Evolutionary conservation across 2,888 invertebrate genomes (phyloP).

Genomic region (Lithophane leautieri): DNA sequence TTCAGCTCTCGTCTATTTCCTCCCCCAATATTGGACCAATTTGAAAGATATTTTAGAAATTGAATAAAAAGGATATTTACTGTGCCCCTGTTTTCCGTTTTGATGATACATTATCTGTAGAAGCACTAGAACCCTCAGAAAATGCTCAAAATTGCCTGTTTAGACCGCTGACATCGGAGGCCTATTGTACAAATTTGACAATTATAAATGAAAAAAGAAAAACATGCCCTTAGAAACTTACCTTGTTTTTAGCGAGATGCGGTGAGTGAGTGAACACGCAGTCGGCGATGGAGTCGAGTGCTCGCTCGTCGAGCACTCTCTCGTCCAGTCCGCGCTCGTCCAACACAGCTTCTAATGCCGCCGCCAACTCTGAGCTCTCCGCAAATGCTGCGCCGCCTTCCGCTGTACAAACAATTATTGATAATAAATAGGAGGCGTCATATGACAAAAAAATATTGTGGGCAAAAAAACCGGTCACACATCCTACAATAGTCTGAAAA

Average conservation of each 20-base stretch:
- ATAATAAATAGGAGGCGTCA: neutral
- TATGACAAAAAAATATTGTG: neutral
- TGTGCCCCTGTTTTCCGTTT: too few species aligned
- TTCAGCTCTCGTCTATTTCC: too few species aligned
- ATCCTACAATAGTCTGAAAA: neutral
- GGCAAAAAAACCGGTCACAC: neutral
- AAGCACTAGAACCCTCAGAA: too few species aligned
- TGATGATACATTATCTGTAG: too few species aligned
- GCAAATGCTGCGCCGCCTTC: constrained; percentile 91
- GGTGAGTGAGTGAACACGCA: constrained; percentile 73
- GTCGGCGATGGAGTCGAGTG: constrained; percentile 77
- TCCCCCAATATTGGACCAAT: too few species aligned
- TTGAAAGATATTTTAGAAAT: too few species aligned
- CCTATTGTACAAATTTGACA: too few species aligned
- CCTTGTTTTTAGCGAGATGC: constrained; percentile 72
- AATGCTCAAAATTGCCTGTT: too few species aligned
- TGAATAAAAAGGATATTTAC: too few species aligned
- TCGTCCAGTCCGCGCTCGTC: constrained; percentile 84
- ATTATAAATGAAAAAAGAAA: too few species aligned
- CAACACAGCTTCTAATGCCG: constrained; percentile 93
- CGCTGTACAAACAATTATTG: constrained; percentile 74
- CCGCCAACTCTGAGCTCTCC: constrained; percentile 96
- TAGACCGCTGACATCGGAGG: too few species aligned
- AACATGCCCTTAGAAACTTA: too few species aligned
- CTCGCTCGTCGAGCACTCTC: constrained; percentile 86